Percentiles rank a stretch among this genome's conserved stretches.
phyloP scores from a whole-genome alignment of 2,797 vertebrate genomes.

The Anomalospiza imberbis region DNA sequence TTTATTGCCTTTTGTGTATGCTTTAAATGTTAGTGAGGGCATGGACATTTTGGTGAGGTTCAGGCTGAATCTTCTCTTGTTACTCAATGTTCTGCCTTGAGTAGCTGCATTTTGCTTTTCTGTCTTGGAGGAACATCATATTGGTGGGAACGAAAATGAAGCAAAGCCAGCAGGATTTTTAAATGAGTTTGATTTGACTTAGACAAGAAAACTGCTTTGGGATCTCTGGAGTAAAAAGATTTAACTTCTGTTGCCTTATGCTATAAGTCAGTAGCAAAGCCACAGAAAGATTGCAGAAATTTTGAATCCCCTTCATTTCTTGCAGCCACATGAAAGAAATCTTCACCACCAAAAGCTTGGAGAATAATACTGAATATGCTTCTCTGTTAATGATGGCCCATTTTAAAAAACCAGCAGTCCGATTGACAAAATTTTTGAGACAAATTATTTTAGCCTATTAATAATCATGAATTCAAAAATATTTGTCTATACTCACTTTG shows the following conservation, averaged over 20 bases:
- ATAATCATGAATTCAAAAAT: neutral
- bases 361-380: neutral
- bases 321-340: neutral
- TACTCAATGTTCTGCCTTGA: neutral
- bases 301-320: neutral
- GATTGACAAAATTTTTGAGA: neutral
- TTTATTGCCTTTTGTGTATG: neutral
- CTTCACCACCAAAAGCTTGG: neutral
- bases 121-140: rapidly evolving
- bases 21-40: neutral
- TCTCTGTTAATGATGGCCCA: neutral
- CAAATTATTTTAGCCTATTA: neutral
- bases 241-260: neutral
- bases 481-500: neutral
- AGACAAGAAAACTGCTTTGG: neutral
- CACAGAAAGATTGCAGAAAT: neutral
- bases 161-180: neutral
- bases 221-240: neutral
- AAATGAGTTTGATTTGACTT: neutral
- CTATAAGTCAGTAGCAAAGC: neutral
- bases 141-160: neutral
- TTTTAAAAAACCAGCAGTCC: neutral
- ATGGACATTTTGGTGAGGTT: neutral
- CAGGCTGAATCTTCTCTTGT: neutral
- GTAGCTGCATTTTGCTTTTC: neutral